phyloP scores from a whole-genome alignment of 2,888 invertebrate species.

The Drosophila ustulata region DNA sequence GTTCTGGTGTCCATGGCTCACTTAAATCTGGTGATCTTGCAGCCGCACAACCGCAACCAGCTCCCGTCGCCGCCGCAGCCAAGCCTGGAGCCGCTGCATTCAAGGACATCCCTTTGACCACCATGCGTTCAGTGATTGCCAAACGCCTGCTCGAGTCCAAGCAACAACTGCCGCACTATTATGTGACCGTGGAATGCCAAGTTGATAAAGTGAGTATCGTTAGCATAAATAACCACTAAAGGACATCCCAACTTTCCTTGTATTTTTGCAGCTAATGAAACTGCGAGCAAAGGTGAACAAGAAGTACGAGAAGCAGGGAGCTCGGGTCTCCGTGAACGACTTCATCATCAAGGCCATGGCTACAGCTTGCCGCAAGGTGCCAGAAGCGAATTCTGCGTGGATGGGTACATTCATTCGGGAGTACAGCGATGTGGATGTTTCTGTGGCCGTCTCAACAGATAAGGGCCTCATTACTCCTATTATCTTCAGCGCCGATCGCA shows the following conservation, averaged over 20 bases:
- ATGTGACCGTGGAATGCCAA: slow-evolving; percentile 93
- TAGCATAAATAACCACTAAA: no score
- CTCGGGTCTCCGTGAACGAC: slow-evolving; percentile 97
- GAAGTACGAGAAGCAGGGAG: slow-evolving; percentile 90
- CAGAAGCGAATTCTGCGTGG: slow-evolving; percentile 98
- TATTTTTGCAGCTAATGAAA: slow-evolving; percentile 85
- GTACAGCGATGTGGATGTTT: slow-evolving; percentile 96
- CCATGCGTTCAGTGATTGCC: slow-evolving; percentile 94
- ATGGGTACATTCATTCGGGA: slow-evolving; percentile 96
- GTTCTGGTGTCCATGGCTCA: slow-evolving; percentile 93
- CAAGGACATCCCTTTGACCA: slow-evolving; percentile 93
- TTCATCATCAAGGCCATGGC: slow-evolving; percentile 98
- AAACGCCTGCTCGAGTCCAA: slow-evolving; percentile 95
- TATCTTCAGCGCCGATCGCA: slow-evolving; percentile 94
- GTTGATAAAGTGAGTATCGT: slow-evolving; percentile 90
- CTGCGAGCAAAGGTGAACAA: slow-evolving; percentile 93
- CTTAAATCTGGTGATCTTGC: slow-evolving; percentile 92
- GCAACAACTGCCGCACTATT: slow-evolving; percentile 98
- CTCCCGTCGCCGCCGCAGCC: slow-evolving; percentile 56
- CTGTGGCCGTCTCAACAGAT: slow-evolving; percentile 98
- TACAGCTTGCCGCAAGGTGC: slow-evolving; percentile 94
- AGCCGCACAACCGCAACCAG: slow-evolving; percentile 61
- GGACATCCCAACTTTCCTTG: not conserved
- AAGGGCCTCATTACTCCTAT: slow-evolving; percentile 98
- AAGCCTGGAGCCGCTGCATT: slow-evolving; percentile 62